Conservation (phyloP, 2,797 vertebrate genomes). For the Poliocrania exsul region DNA sequence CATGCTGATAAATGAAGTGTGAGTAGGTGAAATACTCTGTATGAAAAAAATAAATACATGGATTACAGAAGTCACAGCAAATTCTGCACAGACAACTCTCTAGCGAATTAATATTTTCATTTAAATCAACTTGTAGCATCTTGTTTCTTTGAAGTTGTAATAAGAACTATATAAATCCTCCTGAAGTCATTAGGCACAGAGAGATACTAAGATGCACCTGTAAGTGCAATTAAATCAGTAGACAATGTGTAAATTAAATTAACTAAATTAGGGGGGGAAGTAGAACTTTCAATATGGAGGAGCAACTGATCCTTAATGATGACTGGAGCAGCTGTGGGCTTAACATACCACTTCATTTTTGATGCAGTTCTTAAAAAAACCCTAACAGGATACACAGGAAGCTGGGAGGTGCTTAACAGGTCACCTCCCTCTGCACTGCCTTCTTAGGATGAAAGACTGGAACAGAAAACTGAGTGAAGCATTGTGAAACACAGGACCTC, state of each 20-base stretch:
- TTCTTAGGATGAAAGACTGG: background rate
- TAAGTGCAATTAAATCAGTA: background rate
- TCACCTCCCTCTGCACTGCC: background rate
- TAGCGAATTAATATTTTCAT: background rate
- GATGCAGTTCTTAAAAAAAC: background rate
- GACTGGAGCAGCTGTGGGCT: background rate
- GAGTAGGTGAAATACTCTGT: background rate
- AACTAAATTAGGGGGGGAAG: background rate
- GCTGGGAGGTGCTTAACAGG: background rate
- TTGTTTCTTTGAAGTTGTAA: background rate
- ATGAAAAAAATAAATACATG: background rate
- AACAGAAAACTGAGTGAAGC: background rate
- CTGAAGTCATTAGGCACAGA: background rate
- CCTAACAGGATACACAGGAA: background rate
- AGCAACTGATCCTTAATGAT: background rate
- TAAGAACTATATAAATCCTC: background rate
- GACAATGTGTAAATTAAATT: background rate
- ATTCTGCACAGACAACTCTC: background rate
- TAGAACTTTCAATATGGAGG: background rate
- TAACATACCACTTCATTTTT: background rate
- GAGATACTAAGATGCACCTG: background rate
- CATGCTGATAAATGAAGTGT: background rate
- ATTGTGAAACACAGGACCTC: background rate
- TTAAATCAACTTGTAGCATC: background rate
- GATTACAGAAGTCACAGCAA: background rate